These are phyloP conservation scores for Ectemnius cavifrons DNA, from an alignment of 2,888 invertebrate genomes.

Conservation along the genomic window DNA sequence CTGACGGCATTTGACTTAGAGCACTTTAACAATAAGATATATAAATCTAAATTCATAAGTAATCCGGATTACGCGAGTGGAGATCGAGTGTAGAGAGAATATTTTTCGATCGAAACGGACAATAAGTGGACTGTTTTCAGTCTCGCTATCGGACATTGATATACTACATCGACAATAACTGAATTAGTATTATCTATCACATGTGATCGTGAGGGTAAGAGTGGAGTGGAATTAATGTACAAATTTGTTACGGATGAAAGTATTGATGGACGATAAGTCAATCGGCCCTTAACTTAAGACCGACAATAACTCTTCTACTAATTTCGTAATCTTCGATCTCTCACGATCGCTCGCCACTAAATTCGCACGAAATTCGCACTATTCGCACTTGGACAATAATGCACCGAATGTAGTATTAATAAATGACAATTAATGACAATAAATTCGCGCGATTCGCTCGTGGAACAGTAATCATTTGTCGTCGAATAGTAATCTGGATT, in stretches of 20 bases:
- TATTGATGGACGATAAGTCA: background rate
- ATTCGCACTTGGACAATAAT: background rate
- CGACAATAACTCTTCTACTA: background rate
- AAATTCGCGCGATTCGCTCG: background rate
- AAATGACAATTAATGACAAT: background rate
- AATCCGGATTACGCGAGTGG: too few species aligned
- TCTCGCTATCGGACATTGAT: too few species aligned
- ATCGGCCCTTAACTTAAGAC: background rate
- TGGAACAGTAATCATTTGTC: slow-evolving; percentile 7
- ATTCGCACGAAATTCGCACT: slow-evolving; percentile 5
- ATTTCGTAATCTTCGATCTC: background rate
- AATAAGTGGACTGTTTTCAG: too few species aligned
- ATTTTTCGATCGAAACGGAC: too few species aligned
- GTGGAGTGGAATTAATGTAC: background rate
- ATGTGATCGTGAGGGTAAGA: background rate
- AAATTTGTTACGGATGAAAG: background rate
- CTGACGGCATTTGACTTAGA: too few species aligned
- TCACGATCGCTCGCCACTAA: background rate
- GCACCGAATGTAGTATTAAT: background rate
- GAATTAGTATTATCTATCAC: slow-evolving; percentile 1
- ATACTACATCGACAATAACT: slow-evolving; percentile 2
- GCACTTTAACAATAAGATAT: too few species aligned
- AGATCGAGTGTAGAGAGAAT: too few species aligned
- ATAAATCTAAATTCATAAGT: too few species aligned
- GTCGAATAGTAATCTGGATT: background rate